Evolutionary conservation across 2,888 invertebrate genomes (phyloP), one percentile per base, ranked within the genome.

Genomic region (Panopea generosa): DNA sequence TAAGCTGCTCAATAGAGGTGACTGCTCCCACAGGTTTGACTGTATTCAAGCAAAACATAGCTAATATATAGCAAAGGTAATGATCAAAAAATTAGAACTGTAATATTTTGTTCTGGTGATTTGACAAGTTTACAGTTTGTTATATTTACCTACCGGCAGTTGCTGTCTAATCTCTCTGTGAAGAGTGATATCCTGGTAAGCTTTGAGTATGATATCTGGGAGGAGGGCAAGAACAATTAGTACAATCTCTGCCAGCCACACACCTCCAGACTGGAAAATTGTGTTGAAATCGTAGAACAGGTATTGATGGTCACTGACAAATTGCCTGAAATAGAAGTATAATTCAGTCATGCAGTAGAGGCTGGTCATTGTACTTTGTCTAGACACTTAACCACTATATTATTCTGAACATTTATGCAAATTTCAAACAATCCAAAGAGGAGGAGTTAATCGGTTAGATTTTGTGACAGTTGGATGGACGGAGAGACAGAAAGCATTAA

Each of bases 231-330:
- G 63, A 14, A 88, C 62, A 1, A 86, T 77, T 22, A 91, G 74
- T 24, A 90, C 50, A 2, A 91, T 22, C 26, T 89, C 78, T 9
- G 83, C 70, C 4, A 91, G 73, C 91, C 91, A 92, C n/a, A 88
- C 76, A 0, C 80, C 77, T 2, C 62, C 75, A 47, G 84, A 82
- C 38, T 78, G 67, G 26, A 89, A 74, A 18, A 89, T 71, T 6
- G 81, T 85, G 62, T 77, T 77, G 55, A 83, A 82, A 11, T 84
- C 84, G 52, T 75, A 69, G 52, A 74, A 83, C 45, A 86, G 76
- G 49, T 83, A 71, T 38, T 82, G 82, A 33, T 75, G 69, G 18
- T 73, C 76, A 11, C 85, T 69, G 18, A 86, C 60, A 50, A 79
- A 71, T 14, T 71, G 50, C 59, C 88, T 88, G 77, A 11, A 76